These are phyloP conservation scores for Eufriesea mexicana DNA, from an alignment of 1,140 invertebrate genomes.

Conservation along the genomic window DNA sequence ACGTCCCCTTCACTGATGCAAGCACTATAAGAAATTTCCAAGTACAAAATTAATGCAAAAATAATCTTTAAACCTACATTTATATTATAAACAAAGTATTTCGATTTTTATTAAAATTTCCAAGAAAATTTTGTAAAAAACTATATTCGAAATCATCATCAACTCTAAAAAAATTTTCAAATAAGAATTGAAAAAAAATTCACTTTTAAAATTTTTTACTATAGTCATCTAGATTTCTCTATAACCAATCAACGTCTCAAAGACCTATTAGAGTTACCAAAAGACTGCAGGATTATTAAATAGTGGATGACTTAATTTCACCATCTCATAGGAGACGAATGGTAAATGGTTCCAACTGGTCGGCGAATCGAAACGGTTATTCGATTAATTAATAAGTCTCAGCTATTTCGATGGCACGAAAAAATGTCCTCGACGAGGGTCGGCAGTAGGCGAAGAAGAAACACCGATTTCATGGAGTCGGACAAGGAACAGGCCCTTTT, in stretches of 20 bases:
- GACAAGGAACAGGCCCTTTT: constrained; percentile 47
- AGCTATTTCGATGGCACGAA: constrained; percentile 20
- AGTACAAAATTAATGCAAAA: background rate
- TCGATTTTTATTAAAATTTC: too few relatives aligned
- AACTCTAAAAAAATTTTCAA: too few relatives aligned
- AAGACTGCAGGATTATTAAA: background rate
- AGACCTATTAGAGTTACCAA: too few relatives aligned
- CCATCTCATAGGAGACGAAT: too few relatives aligned
- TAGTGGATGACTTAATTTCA: background rate
- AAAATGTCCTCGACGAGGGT: background rate
- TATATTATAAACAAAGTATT: too few relatives aligned
- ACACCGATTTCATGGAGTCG: constrained; percentile 26
- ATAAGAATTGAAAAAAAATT: too few relatives aligned
- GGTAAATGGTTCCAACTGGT: background rate
- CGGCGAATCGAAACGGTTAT: constrained; percentile 1
- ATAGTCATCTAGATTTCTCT: too few relatives aligned
- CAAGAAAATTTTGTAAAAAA: too few relatives aligned
- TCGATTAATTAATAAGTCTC: constrained; percentile 47
- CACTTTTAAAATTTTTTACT: too few relatives aligned
- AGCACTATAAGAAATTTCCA: background rate
- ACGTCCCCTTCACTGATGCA: background rate
- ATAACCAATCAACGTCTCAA: background rate
- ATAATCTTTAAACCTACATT: background rate
- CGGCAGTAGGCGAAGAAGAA: constrained; percentile 15
- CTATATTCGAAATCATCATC: too few relatives aligned